A percentile compares a stretch with the other conserved stretches of the same genome.
Conservation (phyloP, 2,113 vertebrate species). For the Chauna torquata region DNA sequence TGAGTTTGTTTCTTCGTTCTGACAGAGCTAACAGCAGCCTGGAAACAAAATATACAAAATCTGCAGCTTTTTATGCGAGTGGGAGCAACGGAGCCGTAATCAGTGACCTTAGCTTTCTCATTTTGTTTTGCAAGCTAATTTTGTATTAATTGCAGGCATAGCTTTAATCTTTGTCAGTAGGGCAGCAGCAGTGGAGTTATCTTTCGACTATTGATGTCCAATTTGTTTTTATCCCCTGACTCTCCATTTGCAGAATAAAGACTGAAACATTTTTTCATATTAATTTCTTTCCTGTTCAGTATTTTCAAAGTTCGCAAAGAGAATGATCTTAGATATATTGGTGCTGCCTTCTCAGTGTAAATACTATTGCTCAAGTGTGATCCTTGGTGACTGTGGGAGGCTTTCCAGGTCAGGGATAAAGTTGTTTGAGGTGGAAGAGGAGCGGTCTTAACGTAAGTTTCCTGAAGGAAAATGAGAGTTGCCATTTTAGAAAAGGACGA, state of each 20-base stretch:
- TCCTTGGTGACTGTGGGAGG: background rate
- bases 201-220: background rate
- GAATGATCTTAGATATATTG: background rate
- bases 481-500: background rate
- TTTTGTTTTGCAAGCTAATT: conserved; percentile 3
- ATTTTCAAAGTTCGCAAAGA: background rate
- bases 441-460: background rate
- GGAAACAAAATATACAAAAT: background rate
- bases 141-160: background rate
- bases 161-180: background rate
- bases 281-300: background rate
- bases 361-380: background rate
- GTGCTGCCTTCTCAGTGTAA: background rate
- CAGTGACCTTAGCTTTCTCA: background rate
- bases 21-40: background rate
- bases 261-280: background rate
- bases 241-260: background rate
- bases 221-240: background rate
- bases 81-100: background rate
- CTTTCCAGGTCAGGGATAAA: background rate
- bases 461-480: background rate
- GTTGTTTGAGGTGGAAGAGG: background rate
- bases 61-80: rapidly evolving
- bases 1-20: background rate
- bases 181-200: background rate